These are phyloP conservation scores for Timema cristinae DNA, from an alignment of 2,888 invertebrate species.

Conservation along the genomic window DNA sequence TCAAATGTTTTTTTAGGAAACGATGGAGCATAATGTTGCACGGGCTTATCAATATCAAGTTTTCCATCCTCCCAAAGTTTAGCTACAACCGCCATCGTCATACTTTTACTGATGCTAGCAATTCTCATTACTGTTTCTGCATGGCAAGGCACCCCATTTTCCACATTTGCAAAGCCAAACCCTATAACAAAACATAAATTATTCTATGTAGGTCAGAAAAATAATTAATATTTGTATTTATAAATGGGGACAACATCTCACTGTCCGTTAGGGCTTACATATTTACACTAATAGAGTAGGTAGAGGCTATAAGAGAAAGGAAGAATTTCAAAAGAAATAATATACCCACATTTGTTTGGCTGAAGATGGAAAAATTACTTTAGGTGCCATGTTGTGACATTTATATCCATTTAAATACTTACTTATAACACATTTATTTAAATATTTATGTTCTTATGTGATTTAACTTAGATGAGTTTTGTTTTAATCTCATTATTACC, in stretches of 20 bases:
- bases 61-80: constrained; percentile 48
- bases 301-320: background rate
- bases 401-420: too few relatives aligned
- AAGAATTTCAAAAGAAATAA: background rate
- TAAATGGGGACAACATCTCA: background rate
- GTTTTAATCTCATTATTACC: too few relatives aligned
- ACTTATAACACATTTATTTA: too few relatives aligned
- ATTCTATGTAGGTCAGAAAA: too few relatives aligned
- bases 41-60: constrained; percentile 50
- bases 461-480: too few relatives aligned
- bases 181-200: constrained; percentile 37
- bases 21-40: constrained; percentile 50
- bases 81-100: constrained; percentile 52
- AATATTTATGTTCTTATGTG: too few relatives aligned
- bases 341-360: background rate
- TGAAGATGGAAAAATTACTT: too few relatives aligned
- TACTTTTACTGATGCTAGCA: constrained; percentile 55
- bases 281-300: too few relatives aligned
- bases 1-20: constrained; percentile 50
- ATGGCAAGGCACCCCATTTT: constrained; percentile 47
- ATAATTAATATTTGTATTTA: background rate
- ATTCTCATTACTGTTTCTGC: constrained; percentile 52
- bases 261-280: too few relatives aligned
- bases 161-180: constrained; percentile 53
- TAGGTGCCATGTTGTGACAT: too few relatives aligned